Base-by-base conservation (phyloP, 2,113 vertebrate species). In the Phycodurus eques region DNA sequence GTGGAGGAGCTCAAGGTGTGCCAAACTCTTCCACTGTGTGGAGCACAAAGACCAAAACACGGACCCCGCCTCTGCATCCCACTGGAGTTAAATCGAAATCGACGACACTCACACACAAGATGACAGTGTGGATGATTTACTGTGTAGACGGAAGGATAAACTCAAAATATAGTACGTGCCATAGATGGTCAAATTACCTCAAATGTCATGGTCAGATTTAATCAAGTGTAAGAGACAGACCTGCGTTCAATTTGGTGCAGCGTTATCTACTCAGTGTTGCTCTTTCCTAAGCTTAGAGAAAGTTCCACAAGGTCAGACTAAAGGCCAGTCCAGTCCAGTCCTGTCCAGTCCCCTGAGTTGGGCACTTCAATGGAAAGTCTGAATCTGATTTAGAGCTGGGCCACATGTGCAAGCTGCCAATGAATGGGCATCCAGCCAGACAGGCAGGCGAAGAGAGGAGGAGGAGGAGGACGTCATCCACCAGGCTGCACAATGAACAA, bases 331-430 rank as follows among this genome's bases (percentile, higher is more conserved):
- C 71, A 44, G 80, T 47, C 66, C 72, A 81, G 82, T 51, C 65
- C 66, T 5, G 82, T 46, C 53, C 73, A 79, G 84, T 88, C 87
- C 81, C 87, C 73, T n/a, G 83, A 88, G 87, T 83, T 17, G 82
- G 79, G 39, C 84, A 88, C 88, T 87, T 88, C 83, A 89, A 89
- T 85, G 84, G 85, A 87, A 91, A 88, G 80, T 88, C 89, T 88
- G 88, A 88, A 89, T 89, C 85, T 85, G 88, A 91, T 91, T 91
- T 89, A 85, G 83, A 82, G 75, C 88, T 85, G 75, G 87, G 76
- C 86, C 84, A 88, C 80, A 89, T 89, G 87, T 88, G 83, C 84
- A 78, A 83, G 84, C 89, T 83, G 87, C 83, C 84, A 74, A 85
- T 83, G 81, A 75, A 75, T 67, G 77, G 85, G 85, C 87, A 74